Evolutionary conservation across 2,888 invertebrate genomes (phyloP).

Genomic region (Xestia c-nigrum): DNA sequence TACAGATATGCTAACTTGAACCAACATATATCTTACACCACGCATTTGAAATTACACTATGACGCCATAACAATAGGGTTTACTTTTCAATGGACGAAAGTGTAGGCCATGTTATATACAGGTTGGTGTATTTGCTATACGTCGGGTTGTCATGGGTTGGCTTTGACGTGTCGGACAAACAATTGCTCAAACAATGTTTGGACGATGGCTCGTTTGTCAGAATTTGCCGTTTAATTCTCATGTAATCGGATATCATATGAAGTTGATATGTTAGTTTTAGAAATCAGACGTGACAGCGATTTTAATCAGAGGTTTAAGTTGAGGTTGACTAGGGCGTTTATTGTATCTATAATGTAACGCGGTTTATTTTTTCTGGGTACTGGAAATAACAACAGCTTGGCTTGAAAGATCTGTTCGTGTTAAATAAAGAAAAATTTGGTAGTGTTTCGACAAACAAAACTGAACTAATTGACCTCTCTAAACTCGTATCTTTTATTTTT

Average conservation of each 20-base stretch:
- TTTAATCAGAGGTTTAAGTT: constrained; percentile 37
- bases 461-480: not conserved
- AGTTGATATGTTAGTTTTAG: constrained; percentile 58
- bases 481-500: no score
- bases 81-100: not conserved
- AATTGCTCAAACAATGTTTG: constrained; percentile 74
- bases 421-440: no score
- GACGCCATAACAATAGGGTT: not conserved
- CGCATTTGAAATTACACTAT: constrained; percentile 20
- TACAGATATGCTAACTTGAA: constrained; percentile 77
- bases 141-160: constrained; percentile 77
- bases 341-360: not conserved
- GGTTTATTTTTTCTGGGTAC: not conserved
- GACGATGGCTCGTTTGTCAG: constrained; percentile 66
- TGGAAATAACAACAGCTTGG: not conserved
- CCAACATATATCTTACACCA: constrained; percentile 61
- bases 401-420: not conserved
- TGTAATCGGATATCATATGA: constrained; percentile 62
- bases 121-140: constrained; percentile 69
- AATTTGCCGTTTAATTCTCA: constrained; percentile 66
- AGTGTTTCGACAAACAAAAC: no score
- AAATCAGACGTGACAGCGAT: constrained; percentile 28
- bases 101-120: constrained; percentile 47
- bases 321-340: constrained; percentile 14
- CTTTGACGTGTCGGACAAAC: constrained; percentile 81